Conservation (phyloP, 2,888 invertebrate species). For the Andrena haemorrhoa region DNA sequence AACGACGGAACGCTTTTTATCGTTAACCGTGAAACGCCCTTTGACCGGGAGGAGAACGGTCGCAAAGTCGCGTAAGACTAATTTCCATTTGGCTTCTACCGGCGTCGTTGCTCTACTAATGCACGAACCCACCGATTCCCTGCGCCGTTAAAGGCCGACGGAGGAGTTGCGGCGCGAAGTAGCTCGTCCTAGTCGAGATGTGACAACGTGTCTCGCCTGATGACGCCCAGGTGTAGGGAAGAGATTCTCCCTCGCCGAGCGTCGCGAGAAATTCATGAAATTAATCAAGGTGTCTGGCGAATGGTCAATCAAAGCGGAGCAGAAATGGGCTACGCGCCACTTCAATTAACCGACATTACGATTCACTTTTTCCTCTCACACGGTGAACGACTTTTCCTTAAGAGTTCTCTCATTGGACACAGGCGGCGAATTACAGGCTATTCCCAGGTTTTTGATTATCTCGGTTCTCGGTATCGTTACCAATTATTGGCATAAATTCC, state of each 20-base stretch:
- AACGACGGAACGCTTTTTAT: constrained; percentile 63
- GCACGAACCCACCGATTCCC: constrained; percentile 49
- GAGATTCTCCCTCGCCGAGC: neutral
- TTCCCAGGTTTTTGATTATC: constrained; percentile 9
- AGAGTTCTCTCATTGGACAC: neutral
- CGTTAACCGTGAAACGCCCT: constrained; percentile 47
- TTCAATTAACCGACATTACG: neutral
- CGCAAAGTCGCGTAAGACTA: constrained; percentile 56
- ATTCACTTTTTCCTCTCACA: neutral
- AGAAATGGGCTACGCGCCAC: neutral
- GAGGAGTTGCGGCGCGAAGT: constrained; percentile 39
- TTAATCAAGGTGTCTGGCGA: constrained; percentile 19
- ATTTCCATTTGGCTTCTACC: constrained; percentile 61
- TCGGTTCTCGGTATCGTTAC: constrained; percentile 27
- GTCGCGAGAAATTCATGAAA: constrained; percentile 31
- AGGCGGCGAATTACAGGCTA: constrained; percentile 8
- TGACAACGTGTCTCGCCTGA: constrained; percentile 46
- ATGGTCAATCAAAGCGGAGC: constrained; percentile 22
- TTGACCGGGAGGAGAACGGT: constrained; percentile 39
- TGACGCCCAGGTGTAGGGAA: constrained; percentile 16
- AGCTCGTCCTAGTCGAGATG: constrained; percentile 26
- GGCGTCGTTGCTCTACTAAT: constrained; percentile 42
- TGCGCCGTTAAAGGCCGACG: constrained; percentile 56
- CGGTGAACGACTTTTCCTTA: constrained; percentile 51
- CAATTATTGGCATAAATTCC: constrained; percentile 15